phyloP scores from a whole-genome alignment of 2,888 invertebrate genomes.

The Pseudococcus longispinus region DNA sequence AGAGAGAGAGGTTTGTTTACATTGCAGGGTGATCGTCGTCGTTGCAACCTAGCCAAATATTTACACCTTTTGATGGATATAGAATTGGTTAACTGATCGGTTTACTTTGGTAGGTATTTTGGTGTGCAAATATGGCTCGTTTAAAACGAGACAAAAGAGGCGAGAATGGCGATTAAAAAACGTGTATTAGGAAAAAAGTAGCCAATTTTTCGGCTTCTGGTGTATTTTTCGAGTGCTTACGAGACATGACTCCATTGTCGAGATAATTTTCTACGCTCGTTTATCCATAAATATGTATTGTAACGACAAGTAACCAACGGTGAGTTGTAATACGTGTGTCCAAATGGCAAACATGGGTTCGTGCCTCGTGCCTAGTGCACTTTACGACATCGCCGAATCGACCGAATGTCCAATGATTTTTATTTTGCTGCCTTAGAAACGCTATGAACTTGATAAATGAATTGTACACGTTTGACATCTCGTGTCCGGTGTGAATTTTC shows the following conservation, averaged over 20 bases:
- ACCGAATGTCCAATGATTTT: background rate
- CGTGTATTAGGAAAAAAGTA: background rate
- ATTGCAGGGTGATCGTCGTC: background rate
- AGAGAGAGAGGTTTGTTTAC: background rate
- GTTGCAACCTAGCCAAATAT: background rate
- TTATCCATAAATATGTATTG: background rate
- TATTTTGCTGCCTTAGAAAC: background rate
- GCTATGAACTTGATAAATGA: constrained; percentile 7
- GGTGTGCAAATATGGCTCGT: background rate
- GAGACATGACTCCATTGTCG: background rate
- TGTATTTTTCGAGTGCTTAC: background rate
- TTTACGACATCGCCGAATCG: background rate
- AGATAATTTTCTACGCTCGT: constrained; percentile 33
- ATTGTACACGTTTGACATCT: background rate
- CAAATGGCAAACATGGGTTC: background rate
- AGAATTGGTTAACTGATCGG: constrained; percentile 25
- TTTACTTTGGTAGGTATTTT: background rate
- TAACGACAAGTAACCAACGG: background rate
- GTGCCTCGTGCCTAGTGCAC: background rate
- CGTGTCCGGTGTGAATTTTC: background rate
- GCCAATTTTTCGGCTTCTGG: background rate
- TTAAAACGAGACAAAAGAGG: background rate
- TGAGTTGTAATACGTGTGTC: constrained; percentile 5
- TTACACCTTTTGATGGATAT: background rate
- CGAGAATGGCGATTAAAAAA: constrained; percentile 21